Percentiles rank a stretch among this genome's conserved stretches.
These are phyloP conservation scores for Epinephelus cyanopodus DNA, from an alignment of 2,113 vertebrate genomes.

Conservation along the genomic window DNA sequence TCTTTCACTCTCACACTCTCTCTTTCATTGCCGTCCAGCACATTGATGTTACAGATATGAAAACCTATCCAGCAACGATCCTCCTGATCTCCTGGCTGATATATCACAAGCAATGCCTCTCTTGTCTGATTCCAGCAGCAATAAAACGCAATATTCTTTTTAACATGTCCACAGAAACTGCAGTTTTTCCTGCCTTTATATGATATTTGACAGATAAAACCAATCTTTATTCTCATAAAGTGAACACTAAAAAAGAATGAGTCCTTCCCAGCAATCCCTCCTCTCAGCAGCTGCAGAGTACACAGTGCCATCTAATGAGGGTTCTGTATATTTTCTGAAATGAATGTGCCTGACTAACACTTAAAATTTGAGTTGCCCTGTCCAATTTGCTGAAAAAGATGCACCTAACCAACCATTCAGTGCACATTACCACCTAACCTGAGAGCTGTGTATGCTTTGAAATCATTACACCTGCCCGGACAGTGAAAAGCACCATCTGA, in stretches of 20 bases:
- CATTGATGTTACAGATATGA: conserved; percentile 74
- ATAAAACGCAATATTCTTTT: conserved; percentile 72
- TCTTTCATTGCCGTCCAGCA: conserved; percentile 65
- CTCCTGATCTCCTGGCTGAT: conserved; percentile 67
- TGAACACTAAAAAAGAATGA: conserved; percentile 28
- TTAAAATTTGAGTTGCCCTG: conserved; percentile 14
- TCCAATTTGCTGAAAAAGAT: conserved; percentile 60
- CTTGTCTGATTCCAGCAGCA: conserved; percentile 71
- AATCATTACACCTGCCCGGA: conserved; percentile 40
- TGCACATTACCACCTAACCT: conserved; percentile 29
- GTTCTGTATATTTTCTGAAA: conserved; percentile 56
- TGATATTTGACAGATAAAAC: conserved; percentile 70
- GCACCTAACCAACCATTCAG: conserved; percentile 51
- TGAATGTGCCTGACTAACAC: conserved; percentile 11
- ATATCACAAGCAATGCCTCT: conserved; percentile 59
- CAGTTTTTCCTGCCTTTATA: conserved; percentile 35
- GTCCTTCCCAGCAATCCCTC: conserved; percentile 29
- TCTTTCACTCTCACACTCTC: conserved; percentile 21
- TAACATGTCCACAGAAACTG: conserved; percentile 53
- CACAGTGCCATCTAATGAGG: conserved; percentile 76
- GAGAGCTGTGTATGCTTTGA: conserved; percentile 33
- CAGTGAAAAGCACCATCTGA: conserved; percentile 34
- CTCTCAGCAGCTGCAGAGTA: conserved; percentile 48
- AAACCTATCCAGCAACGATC: conserved; percentile 65
- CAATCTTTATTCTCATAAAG: conserved; percentile 77